Evolutionary conservation across 1,140 invertebrate genomes (phyloP), one percentile per base, ranked within the genome.

Genomic region (Drosophila simulans): DNA sequence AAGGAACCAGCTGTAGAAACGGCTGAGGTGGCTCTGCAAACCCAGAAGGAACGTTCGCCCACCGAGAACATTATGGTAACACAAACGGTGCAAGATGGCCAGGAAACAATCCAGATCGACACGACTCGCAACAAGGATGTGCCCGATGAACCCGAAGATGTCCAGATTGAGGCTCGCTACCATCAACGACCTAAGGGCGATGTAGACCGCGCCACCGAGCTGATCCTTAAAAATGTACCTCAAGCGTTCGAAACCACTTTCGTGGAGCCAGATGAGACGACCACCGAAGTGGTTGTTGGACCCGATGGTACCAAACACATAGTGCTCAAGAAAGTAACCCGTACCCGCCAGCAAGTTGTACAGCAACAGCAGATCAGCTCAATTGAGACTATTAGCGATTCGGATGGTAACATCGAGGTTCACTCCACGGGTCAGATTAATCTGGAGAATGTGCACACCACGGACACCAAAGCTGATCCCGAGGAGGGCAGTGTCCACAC

Each of bases 281-380:
- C 94, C n/a, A 93, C 94, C 5, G 96, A 97, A 92, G 95, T 97
- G 2, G 94, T 97, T 7, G 95, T 96, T 0, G 96, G 96, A 76
- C 94, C 95, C 25, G 96, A 97, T 92, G 96, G 96, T n/a, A 96
- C 95, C 0, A 96, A 96, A 75, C 94, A 95, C 71, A 96, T 97
- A 60, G 95, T 97, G 49, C 95, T 97, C 0, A 95, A 94, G 66
- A 96, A 96, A 92, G 91, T 96, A 0, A 94, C 93, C 0, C 88
- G 93, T 52, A 93, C 92, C 2, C 92, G 91, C 4, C 93, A 94
- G 34, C 92, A 93, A 39, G 92, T 92, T 25, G 81, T 93, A 37
- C 91, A 92, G 22, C 84, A 92, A 22, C 90, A 91, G 13, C 91
- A 92, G 55, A 77, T 91, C 5, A 94, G 95, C 81, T 94, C 95